Evolutionary conservation across 2,888 invertebrate species (phyloP), one percentile per base, ranked within the genome.

Genomic region (Perdita meconis): DNA sequence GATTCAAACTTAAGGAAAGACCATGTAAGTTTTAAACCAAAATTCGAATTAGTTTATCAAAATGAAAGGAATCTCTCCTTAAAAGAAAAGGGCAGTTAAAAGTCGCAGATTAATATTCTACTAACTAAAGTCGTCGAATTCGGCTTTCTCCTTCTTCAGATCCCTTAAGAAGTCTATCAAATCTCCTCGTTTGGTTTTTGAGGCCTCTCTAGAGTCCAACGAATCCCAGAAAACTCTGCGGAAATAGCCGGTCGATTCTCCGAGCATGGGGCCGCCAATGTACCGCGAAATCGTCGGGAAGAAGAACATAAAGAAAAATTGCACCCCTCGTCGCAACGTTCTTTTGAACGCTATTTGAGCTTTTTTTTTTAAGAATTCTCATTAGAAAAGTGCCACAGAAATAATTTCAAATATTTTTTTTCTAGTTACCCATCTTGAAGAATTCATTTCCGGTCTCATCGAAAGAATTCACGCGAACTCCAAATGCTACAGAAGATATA

Each of bases 401-500:
- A 55, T 0, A 26, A 13, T 13, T 47, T 2, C 2, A 10, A 19
- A 40, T 4, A 40, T 34, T 1, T 19, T 19, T 10, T 3, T n/a
- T 40, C n/a, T 13, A 66, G 10, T 22, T 61, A 90, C 90, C 84
- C 40, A 76, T 66, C 0, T 8, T 16, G 22, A 83, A 89, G 69
- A 90, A 89, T 63, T 89, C 85, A 3, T 80, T 60, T 0, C 84
- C 76, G 22, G 81, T 3, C 0, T 3, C 44, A 0, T 80, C 74
- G 55, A 90, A 91, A 0, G 88, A 90, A 59, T 90, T 88, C 0
- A 85, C 88, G 0, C 70, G 59, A 30, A 90, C 69, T 0, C 91
- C 91, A 61, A 90, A 90, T 16, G 90, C 87, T 10, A 91, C 30
- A 0, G 89, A 87, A 0, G 89, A 84, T 66, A 90, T 89, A 8